Evolutionary conservation across 2,797 vertebrate genomes (phyloP), one percentile per base, ranked within the genome.

Genomic region (Gymnoscopelus braueri): DNA sequence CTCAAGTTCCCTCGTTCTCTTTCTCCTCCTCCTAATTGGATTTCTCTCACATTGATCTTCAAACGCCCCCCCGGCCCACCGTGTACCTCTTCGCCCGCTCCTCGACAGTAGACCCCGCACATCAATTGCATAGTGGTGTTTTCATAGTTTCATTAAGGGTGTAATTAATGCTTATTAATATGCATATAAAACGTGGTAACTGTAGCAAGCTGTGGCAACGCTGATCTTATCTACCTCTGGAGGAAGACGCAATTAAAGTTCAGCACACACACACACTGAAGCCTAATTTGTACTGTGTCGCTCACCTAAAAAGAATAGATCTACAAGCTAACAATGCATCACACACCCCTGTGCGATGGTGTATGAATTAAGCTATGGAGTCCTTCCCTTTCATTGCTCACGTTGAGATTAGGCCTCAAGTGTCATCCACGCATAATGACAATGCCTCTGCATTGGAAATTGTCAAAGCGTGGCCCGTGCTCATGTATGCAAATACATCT

Each of bases 91-190:
- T 86, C 79, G 39, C 84, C 76, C 58, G 35, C 86, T 89, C 82
- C 84, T 89, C 84, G 80, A 86, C 81, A 87, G 88, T 90, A 88
- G 86, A 72, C 82, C 74, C 82, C 19, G 78, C 81, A 90, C 92
- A 94, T 94, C 91, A 92, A 90, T 92, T 86, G 89, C 82, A 55
- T 39, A 44, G 78, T 85, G 75, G 79, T 89, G 8, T 92, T 94
- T 91, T 92, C 89, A 94, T 94, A 90, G 84, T 93, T 94, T 93
- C 91, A 93, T 93, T 93, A 93, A 92, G 91, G 88, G 84, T 83
- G 85, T 94, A 94, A 94, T 94, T 93, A 93, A 91, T 92, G 88
- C 90, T 94, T 77, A 94, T 95, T 93, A 93, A 94, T 93, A 94
- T 94, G 91, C 87, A 92, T 91, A 90, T 91, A 90, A 84, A 90